phyloP scores from a whole-genome alignment of 2,888 invertebrate genomes.

The Ormyrus pomaceus region DNA sequence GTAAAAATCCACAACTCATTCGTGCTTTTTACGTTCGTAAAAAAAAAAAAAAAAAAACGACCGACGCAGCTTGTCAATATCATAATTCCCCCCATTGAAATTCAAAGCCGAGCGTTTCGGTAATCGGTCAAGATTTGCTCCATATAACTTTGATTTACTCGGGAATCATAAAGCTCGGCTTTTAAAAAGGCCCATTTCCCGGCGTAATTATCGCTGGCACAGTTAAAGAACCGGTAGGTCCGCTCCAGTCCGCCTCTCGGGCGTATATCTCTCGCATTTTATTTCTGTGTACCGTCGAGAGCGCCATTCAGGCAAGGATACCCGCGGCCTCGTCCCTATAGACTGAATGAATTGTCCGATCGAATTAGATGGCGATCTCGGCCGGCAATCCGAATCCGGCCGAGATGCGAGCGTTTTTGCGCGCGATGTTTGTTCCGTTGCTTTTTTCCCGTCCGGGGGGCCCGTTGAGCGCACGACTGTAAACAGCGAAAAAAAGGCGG shows the following conservation, averaged over 20 bases:
- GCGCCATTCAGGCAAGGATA: not conserved
- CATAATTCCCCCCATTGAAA: too few relatives aligned
- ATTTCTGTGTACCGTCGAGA: not conserved
- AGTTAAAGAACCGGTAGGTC: slow-evolving; percentile 36
- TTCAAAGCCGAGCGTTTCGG: too few relatives aligned
- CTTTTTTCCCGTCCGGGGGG: not conserved
- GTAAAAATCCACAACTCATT: too few relatives aligned
- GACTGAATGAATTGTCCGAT: slow-evolving; percentile 46
- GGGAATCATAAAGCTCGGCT: too few relatives aligned
- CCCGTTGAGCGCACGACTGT: not conserved
- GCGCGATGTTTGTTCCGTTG: too few relatives aligned
- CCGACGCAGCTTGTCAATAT: too few relatives aligned
- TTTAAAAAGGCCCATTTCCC: not conserved
- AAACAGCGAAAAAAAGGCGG: not conserved
- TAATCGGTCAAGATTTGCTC: too few relatives aligned
- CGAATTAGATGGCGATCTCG: slow-evolving; percentile 39
- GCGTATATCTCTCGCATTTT: slow-evolving; percentile 9
- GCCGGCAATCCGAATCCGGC: slow-evolving; percentile 1
- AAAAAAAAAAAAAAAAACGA: too few relatives aligned
- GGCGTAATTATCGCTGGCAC: not conserved
- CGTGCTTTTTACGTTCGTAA: too few relatives aligned
- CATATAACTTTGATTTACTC: too few relatives aligned
- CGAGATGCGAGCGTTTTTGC: not conserved
- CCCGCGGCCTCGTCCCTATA: not conserved
- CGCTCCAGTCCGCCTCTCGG: not conserved